Conservation (phyloP, 2,797 vertebrate species). For the Gallinago solitaria region DNA sequence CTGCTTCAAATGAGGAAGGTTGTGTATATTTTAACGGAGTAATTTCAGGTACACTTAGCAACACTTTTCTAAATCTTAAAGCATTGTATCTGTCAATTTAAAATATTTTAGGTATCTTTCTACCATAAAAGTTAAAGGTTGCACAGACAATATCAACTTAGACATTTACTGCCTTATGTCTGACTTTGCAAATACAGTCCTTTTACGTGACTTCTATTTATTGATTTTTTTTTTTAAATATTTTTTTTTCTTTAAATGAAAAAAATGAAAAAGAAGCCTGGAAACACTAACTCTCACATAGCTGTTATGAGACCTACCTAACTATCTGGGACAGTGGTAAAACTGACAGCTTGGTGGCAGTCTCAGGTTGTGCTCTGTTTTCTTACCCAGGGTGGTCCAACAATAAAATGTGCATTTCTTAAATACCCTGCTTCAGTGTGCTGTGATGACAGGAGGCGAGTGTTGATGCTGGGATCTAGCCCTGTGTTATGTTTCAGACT, state of each 20-base stretch:
- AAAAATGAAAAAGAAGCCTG: neutral
- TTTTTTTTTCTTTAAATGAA: neutral
- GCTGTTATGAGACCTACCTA: neutral
- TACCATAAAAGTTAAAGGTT: neutral
- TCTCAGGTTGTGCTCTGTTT: neutral
- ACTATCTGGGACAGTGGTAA: neutral
- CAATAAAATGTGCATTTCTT: neutral
- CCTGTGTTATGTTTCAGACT: neutral
- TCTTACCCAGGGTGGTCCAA: neutral
- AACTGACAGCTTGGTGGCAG: neutral
- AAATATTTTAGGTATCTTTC: neutral
- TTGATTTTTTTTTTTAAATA: too few species aligned
- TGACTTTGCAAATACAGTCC: neutral
- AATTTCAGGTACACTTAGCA: neutral
- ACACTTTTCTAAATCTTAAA: neutral
- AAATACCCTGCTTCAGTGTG: rapidly evolving
- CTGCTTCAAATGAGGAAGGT: neutral
- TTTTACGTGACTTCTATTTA: neutral
- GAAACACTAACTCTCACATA: neutral
- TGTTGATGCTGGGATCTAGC: neutral
- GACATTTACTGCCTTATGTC: neutral
- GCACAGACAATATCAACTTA: neutral
- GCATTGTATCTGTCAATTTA: neutral
- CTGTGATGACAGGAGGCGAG: rapidly evolving
- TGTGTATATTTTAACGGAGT: neutral